These are phyloP conservation scores for Halictus rubicundus DNA, from an alignment of 1,140 invertebrate species.

Conservation along the genomic window DNA sequence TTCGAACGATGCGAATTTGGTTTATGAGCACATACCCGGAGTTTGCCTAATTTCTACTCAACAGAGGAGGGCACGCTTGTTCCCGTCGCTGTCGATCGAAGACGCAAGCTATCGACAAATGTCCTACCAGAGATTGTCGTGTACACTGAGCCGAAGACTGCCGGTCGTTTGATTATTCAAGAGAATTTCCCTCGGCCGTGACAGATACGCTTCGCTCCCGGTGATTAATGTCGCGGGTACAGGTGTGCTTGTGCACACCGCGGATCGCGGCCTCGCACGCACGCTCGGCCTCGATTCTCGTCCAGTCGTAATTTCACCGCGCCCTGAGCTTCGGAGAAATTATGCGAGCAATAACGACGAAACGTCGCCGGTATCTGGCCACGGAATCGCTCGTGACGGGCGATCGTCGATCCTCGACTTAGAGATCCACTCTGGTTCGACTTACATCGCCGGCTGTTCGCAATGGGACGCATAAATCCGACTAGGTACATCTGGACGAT, in stretches of 20 bases:
- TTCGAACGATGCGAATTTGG: too few species aligned
- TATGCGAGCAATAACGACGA: slow-evolving; percentile 66
- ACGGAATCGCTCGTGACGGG: slow-evolving; percentile 62
- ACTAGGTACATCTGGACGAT: too few species aligned
- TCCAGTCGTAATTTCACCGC: slow-evolving; percentile 57
- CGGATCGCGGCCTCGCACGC: slow-evolving; percentile 48
- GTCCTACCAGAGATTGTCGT: neutral
- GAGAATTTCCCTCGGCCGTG: slow-evolving; percentile 50
- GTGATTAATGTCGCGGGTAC: slow-evolving; percentile 59
- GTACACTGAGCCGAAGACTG: neutral
- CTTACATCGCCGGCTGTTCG: too few species aligned
- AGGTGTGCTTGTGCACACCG: slow-evolving; percentile 47
- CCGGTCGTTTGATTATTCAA: slow-evolving; percentile 17
- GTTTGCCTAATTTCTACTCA: too few species aligned
- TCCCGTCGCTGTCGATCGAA: too few species aligned
- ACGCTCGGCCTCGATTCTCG: slow-evolving; percentile 47
- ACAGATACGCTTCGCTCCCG: slow-evolving; percentile 45
- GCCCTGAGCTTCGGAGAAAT: slow-evolving; percentile 63
- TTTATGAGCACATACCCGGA: too few species aligned
- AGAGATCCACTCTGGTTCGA: neutral
- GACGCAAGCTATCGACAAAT: neutral
- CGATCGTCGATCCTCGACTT: slow-evolving; percentile 52
- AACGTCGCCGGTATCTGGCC: slow-evolving; percentile 62
- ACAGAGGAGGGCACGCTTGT: too few species aligned
- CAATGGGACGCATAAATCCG: too few species aligned